Conservation (phyloP, 2,113 vertebrate species). For the Phodopus roborovskii region DNA sequence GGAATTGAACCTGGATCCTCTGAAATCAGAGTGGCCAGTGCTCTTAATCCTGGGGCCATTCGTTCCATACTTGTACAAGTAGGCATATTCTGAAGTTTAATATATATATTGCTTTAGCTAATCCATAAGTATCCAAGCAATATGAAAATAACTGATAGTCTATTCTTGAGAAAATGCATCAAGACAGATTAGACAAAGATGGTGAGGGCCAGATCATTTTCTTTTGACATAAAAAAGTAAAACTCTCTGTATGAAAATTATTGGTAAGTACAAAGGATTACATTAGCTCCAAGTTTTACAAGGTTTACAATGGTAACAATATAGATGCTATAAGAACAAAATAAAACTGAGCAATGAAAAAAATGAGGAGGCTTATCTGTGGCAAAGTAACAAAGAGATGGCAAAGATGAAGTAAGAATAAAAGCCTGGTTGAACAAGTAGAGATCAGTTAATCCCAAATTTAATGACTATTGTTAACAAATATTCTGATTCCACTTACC, state of each 20-base stretch:
- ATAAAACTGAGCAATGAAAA: constrained; percentile 2
- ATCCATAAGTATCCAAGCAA: background rate
- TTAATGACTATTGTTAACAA: background rate
- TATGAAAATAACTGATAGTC: background rate
- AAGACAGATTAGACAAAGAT: background rate
- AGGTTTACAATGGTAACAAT: background rate
- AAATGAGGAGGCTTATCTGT: background rate
- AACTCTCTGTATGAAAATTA: background rate
- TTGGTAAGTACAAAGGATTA: background rate
- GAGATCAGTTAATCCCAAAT: background rate
- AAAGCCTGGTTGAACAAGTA: background rate
- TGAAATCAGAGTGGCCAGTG: background rate
- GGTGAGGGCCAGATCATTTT: background rate
- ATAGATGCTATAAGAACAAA: background rate
- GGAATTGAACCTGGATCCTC: background rate
- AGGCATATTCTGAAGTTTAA: background rate
- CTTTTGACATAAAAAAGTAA: background rate
- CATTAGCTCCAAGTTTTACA: background rate
- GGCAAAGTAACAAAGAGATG: background rate
- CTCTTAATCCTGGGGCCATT: background rate
- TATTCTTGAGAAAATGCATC: background rate
- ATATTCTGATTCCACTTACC: background rate
- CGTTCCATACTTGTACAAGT: background rate
- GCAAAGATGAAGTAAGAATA: background rate
- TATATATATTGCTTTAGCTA: background rate